A percentile compares a stretch with the other conserved stretches of the same genome.
Evolutionary conservation across 2,888 invertebrate species (phyloP).

Genomic region (Ametastegia equiseti): DNA sequence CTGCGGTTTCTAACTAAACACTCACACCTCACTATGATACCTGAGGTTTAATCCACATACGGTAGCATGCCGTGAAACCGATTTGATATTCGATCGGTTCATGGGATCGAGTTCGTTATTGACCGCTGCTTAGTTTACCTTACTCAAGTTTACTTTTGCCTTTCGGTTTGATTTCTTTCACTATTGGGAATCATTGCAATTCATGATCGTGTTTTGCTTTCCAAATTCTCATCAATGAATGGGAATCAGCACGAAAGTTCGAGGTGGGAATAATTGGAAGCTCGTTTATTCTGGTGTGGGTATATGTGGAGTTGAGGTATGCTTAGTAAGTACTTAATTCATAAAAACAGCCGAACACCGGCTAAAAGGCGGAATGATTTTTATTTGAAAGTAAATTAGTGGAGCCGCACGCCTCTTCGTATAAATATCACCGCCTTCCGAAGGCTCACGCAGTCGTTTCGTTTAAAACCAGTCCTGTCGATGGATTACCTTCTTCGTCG

Average conservation of each 20-base stretch:
- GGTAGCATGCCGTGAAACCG: background rate
- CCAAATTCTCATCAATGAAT: background rate
- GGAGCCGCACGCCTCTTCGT: slow-evolving; percentile 26
- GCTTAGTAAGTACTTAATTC: slow-evolving; percentile 1
- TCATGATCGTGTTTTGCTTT: background rate
- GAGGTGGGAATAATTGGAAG: background rate
- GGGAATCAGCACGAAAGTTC: background rate
- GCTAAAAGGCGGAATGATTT: slow-evolving; percentile 37
- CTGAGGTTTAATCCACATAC: background rate
- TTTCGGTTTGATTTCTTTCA: background rate
- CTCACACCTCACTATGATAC: background rate
- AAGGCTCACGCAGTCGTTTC: slow-evolving; percentile 32
- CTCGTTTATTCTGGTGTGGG: background rate
- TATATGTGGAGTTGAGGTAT: background rate
- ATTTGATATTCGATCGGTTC: background rate
- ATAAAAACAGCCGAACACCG: slow-evolving; percentile 26
- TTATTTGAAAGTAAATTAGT: slow-evolving; percentile 41
- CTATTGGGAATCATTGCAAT: background rate
- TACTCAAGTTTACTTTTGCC: background rate
- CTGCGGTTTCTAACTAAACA: background rate
- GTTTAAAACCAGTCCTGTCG: slow-evolving; percentile 40
- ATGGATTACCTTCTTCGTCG: slow-evolving; percentile 42
- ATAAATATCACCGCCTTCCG: slow-evolving; percentile 30
- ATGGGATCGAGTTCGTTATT: too few species aligned
- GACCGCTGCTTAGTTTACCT: too few species aligned